Conservation (phyloP, 2,888 invertebrate species). For the Amaurobius ferox region DNA sequence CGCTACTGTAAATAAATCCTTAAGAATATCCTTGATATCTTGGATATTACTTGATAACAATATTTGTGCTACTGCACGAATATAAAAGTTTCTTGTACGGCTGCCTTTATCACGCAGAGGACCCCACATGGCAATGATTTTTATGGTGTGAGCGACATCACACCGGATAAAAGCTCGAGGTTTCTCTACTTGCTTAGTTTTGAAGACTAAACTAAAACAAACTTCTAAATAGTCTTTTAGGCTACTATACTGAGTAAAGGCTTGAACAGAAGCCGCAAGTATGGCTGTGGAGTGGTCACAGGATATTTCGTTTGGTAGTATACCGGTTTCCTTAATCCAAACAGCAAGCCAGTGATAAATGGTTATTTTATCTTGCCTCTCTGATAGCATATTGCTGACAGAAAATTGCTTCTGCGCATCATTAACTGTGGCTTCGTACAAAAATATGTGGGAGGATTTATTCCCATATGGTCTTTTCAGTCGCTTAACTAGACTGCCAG, state of each 20-base stretch:
- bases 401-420: not conserved
- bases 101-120: not conserved
- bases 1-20: not conserved
- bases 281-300: not conserved
- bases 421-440: not conserved
- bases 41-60: too few relatives aligned
- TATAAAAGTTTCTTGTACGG: too few relatives aligned
- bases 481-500: not conserved
- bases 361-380: too few relatives aligned
- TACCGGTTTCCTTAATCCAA: not conserved
- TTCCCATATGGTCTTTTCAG: too few relatives aligned
- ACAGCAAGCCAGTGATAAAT: too few relatives aligned
- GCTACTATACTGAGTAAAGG: too few relatives aligned
- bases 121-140: not conserved
- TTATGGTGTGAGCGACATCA: not conserved
- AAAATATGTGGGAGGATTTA: too few relatives aligned
- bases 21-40: not conserved
- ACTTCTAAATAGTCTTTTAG: not conserved
- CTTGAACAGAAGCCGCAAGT: too few relatives aligned
- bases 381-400: too few relatives aligned
- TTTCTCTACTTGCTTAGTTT: too few relatives aligned
- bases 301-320: not conserved
- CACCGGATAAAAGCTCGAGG: not conserved
- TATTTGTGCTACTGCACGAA: too few relatives aligned
- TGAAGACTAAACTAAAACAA: not conserved